These are phyloP conservation scores for Cynaeus angustus DNA, from an alignment of 2,888 invertebrate species.

Conservation along the genomic window DNA sequence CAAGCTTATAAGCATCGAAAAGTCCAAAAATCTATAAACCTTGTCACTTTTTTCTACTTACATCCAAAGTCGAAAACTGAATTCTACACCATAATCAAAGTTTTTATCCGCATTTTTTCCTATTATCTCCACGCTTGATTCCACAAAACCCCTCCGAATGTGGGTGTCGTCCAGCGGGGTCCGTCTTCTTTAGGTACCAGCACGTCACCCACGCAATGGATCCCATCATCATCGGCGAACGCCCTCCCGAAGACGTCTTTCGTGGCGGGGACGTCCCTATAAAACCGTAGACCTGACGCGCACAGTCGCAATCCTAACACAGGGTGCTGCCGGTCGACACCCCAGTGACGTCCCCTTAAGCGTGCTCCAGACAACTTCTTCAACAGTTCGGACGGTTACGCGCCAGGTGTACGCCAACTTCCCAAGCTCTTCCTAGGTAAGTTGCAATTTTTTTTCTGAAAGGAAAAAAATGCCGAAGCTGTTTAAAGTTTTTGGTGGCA, in stretches of 20 bases:
- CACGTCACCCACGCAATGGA: slow-evolving; percentile 27
- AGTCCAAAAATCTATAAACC: no score
- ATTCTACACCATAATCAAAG: no score
- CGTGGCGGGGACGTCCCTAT: slow-evolving; percentile 52
- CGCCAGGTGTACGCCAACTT: slow-evolving; percentile 24
- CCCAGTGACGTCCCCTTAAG: slow-evolving; percentile 41
- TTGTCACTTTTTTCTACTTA: no score
- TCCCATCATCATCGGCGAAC: slow-evolving; percentile 37
- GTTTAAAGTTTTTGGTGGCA: no score
- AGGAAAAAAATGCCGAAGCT: no score
- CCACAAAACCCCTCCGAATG: not conserved
- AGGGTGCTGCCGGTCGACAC: slow-evolving; percentile 52
- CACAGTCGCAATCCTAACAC: slow-evolving; percentile 51
- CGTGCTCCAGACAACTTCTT: slow-evolving; percentile 28
- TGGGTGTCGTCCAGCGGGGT: slow-evolving; percentile 11
- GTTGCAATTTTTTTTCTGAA: not conserved
- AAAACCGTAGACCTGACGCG: slow-evolving; percentile 46
- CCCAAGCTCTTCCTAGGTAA: slow-evolving; percentile 39
- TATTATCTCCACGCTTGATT: no score
- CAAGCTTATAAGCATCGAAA: no score
- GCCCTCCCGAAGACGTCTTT: slow-evolving; percentile 49
- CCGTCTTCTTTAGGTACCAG: not conserved
- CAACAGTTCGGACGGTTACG: slow-evolving; percentile 29
- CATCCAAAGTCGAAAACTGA: no score
- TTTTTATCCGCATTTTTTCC: no score